phyloP scores from a whole-genome alignment of 2,113 vertebrate species.

The Thalassoma bifasciatum region DNA sequence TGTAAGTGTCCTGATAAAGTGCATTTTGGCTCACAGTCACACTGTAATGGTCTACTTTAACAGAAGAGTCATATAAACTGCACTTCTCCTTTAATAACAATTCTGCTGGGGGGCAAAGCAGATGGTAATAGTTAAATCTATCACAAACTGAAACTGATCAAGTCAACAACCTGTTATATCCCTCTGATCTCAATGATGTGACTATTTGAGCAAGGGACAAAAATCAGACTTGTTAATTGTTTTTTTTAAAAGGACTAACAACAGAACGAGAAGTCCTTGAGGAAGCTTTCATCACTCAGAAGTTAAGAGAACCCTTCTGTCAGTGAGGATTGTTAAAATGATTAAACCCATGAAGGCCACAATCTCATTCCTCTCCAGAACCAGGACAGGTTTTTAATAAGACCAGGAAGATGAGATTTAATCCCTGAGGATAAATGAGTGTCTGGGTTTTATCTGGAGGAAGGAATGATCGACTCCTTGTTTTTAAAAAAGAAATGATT shows the following conservation, averaged over 20 bases:
- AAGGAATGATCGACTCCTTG: not conserved
- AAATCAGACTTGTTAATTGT: not conserved
- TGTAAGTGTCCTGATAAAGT: not conserved
- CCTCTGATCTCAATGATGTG: not conserved
- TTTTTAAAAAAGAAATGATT: not conserved
- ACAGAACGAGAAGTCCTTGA: slow-evolving; percentile 6
- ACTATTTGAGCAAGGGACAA: not conserved
- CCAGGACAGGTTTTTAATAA: slow-evolving; percentile 31
- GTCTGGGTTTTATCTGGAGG: slow-evolving; percentile 32
- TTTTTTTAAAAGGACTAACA: not conserved
- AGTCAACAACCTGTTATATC: not conserved
- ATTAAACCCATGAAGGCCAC: slow-evolving; percentile 26
- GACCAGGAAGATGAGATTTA: slow-evolving; percentile 26
- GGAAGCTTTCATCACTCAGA: slow-evolving; percentile 19
- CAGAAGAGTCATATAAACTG: not conserved
- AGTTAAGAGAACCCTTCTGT: not conserved
- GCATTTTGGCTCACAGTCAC: not conserved
- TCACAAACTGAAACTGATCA: not conserved
- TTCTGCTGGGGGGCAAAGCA: not conserved
- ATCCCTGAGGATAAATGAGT: slow-evolving; percentile 12
- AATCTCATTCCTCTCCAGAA: slow-evolving; percentile 17
- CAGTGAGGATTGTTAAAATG: slow-evolving; percentile 7
- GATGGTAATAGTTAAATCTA: not conserved
- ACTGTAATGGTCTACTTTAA: no score
- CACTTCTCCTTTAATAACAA: not conserved